Evolutionary conservation across 2,888 invertebrate species (phyloP), one percentile per base, ranked within the genome.

Genomic region (Pristionchus maxplancki): DNA sequence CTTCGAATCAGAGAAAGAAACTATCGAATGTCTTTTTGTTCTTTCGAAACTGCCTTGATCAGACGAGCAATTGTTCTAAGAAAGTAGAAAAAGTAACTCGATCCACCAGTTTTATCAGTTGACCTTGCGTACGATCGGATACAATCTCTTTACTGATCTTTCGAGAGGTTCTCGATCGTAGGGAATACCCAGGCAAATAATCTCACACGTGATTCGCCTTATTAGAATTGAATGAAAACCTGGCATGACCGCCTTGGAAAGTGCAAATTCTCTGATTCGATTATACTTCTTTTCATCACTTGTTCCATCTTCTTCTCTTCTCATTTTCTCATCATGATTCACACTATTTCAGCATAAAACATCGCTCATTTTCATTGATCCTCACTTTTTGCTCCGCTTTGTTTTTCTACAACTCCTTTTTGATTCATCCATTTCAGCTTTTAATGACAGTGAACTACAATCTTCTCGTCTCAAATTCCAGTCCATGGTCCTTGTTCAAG

Each of bases 381-480:
- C 37, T 24, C 37, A 37, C 31, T 71, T 37, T 11, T 71, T 37
- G 20, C 13, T 34, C 11, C 11, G 11, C 31, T 64, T 64, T 31
- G 13, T 31, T 28, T 13, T 31, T 64, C 24, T 58, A 31, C 15
- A 8, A 40, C 40, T 78, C 9, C 44, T 78, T 78, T 13, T 20
- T 8, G 3, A 31, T 71, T 71, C 31, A 31, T 71, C 5, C 34
- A 34, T 71, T 37, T 71, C 37, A 37, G 31, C 44, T 50, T 34
- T 34, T 13, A 1, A 88, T 88, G 88, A 88, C 88, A 5, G 88
- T 88, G 4, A 62, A 62, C 40, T 88, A 88, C 48, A 88, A 88
- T 58, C 31, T 88, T 9, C 17, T 28, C 24, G 88, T 88, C 3
- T 81, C 78, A 1, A 88, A 88, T 31, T 81, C 81, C 20, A 81